Percentiles rank a stretch among this genome's conserved stretches.
Conservation (phyloP, 2,888 invertebrate species). For the Andrena marginata region DNA sequence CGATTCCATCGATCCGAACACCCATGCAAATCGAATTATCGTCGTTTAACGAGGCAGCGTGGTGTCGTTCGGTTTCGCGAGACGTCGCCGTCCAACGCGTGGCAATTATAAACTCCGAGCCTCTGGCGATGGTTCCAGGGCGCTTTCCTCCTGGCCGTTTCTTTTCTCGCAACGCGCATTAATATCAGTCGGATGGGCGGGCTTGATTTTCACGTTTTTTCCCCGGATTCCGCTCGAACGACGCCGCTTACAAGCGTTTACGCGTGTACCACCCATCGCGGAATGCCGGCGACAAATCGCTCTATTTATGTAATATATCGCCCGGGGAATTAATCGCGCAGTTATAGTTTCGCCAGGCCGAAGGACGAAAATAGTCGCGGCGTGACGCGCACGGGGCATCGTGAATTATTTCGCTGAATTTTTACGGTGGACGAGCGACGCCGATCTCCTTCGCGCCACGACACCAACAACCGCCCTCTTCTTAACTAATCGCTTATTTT, state of each 20-base stretch:
- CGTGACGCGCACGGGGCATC: conserved; percentile 18
- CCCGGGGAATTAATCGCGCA: conserved; percentile 52
- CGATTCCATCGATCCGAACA: conserved; percentile 17
- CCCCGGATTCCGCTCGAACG: conserved; percentile 33
- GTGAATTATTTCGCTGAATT: conserved; percentile 43
- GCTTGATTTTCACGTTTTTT: conserved; percentile 18
- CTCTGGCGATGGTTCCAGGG: background rate
- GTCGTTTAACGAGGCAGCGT: conserved; percentile 27
- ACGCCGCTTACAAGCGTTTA: conserved; percentile 44
- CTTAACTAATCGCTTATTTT: background rate
- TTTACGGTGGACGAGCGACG: conserved; percentile 5
- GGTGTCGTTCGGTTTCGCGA: background rate
- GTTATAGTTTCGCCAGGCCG: conserved; percentile 16
- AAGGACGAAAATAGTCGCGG: conserved; percentile 51
- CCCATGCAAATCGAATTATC: conserved; percentile 41
- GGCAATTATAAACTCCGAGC: conserved; percentile 15
- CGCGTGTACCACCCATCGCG: conserved; percentile 38
- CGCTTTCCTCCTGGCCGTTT: background rate
- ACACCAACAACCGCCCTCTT: too few relatives aligned
- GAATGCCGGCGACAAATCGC: conserved; percentile 54
- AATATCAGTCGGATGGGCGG: conserved; percentile 27
- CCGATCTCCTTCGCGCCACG: too few relatives aligned
- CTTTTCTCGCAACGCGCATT: conserved; percentile 26
- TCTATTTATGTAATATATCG: conserved; percentile 57
- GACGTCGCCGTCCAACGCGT: background rate